A percentile compares a stretch with the other conserved stretches of the same genome.
These are phyloP conservation scores for Anas flavirostris DNA, from an alignment of 2,797 vertebrate species.

Conservation along the genomic window DNA sequence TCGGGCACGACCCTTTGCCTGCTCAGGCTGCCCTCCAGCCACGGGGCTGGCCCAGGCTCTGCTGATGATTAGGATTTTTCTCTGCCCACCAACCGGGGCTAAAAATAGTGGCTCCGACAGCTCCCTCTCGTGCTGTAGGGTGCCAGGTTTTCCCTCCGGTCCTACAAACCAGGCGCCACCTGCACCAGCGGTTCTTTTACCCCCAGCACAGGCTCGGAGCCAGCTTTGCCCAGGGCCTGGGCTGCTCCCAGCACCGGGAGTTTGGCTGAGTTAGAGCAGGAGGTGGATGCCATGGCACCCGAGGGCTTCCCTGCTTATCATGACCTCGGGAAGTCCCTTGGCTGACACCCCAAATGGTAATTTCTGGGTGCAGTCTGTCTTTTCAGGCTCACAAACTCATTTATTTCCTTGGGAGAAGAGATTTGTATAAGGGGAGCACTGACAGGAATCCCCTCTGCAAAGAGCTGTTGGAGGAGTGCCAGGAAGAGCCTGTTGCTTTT, in stretches of 20 bases:
- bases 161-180: background rate
- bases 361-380: background rate
- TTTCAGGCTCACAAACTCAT: background rate
- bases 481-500: background rate
- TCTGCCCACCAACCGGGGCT: background rate
- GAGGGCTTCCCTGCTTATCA: background rate
- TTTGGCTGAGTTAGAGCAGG: background rate
- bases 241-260: background rate
- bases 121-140: rapidly evolving
- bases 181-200: background rate
- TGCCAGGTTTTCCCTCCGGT: background rate
- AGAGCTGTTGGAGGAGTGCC: rapidly evolving
- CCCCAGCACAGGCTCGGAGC: background rate
- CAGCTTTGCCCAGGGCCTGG: rapidly evolving
- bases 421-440: rapidly evolving
- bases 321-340: background rate
- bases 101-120: slow-evolving; percentile 3
- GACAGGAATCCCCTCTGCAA: background rate
- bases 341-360: rapidly evolving
- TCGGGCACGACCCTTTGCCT: background rate
- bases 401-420: background rate
- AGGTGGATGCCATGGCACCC: background rate
- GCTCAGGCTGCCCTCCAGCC: background rate
- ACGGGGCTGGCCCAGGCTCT: background rate
- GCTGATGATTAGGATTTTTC: background rate